phyloP scores from a whole-genome alignment of 1,140 invertebrate species.

The Leptonema lineaticorne region DNA sequence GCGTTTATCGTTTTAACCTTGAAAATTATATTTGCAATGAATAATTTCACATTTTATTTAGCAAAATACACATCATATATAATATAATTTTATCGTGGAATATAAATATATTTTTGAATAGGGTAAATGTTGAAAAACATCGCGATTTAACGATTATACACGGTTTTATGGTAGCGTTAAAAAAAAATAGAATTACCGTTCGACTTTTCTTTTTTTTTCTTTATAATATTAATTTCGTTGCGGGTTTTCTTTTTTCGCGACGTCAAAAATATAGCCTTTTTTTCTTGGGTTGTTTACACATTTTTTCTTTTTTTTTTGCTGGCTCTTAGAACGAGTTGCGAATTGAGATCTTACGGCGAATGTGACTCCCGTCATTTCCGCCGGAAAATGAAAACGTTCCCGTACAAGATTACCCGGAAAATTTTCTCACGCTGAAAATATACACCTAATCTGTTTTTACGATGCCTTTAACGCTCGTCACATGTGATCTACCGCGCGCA shows the following conservation, averaged over 20 bases:
- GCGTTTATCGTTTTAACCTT: neutral
- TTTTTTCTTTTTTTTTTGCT: neutral
- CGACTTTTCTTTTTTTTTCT: no score
- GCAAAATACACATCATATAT: no score
- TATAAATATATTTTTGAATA: no score
- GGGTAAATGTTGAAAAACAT: no score
- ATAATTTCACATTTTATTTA: neutral
- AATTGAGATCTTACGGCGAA: slow-evolving; percentile 7
- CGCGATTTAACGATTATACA: no score
- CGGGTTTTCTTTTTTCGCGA: neutral
- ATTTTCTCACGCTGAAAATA: slow-evolving; percentile 11
- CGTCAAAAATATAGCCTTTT: neutral
- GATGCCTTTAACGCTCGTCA: neutral
- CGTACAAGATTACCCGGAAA: slow-evolving; percentile 4
- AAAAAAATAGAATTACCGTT: no score
- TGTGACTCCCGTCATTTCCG: slow-evolving; percentile 4
- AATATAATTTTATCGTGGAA: no score
- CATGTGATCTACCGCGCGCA: no score
- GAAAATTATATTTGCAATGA: neutral
- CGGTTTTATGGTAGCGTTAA: no score
- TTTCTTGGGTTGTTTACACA: neutral
- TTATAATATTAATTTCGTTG: no score
- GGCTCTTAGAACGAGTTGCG: neutral
- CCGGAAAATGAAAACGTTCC: slow-evolving; percentile 8
- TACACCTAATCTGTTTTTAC: neutral